Evolutionary conservation across 2,888 invertebrate species (phyloP), one percentile per base, ranked within the genome.

Genomic region (Toxonevra muliebris): DNA sequence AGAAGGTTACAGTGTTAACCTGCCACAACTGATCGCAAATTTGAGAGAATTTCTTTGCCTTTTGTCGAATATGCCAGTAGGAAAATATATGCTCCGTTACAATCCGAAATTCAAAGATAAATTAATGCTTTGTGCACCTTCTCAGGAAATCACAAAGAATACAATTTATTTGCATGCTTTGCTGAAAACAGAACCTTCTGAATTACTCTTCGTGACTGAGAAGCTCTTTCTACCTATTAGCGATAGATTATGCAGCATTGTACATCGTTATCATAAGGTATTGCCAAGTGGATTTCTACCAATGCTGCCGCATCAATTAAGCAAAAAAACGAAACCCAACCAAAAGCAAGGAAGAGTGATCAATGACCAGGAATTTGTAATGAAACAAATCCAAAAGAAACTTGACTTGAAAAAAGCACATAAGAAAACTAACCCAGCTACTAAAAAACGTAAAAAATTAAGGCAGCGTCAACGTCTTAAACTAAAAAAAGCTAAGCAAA

Each of bases 11-110:
- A 69, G 76, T 2, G 69, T 79, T 0, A 74, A 68, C 2, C 69
- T 80, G 67, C 66, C 75, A 0, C 72, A 77, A 12, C 61, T 80
- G 7, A 65, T 84, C 0, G 73, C 73, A 5, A 76, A 79, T 20
- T 58, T 83, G 0, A 71, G 66, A 9, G 78, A 79, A 41, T 83
- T 82, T 20, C 70, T 83, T 0, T 75, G 76, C 17, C 53, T 84
- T 7, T 62, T 84, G 2, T 53, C 59, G 10, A 73, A 70, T 1
- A 69, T 80, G 11, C 52, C 76, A 0, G 43, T 64, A 0, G 83
- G 82, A 0, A 74, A 78, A 7, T 82, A 81, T 66, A 61, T 83
- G 17, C 61, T 83, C 17, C 79, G 82, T 1, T 77, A 73, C 60
- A 77, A 77, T 48, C 53, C 71, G n/a, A 81, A 79, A 54, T 78